Base-by-base conservation (phyloP, 1,140 invertebrate genomes). In the Drosophila sechellia region DNA sequence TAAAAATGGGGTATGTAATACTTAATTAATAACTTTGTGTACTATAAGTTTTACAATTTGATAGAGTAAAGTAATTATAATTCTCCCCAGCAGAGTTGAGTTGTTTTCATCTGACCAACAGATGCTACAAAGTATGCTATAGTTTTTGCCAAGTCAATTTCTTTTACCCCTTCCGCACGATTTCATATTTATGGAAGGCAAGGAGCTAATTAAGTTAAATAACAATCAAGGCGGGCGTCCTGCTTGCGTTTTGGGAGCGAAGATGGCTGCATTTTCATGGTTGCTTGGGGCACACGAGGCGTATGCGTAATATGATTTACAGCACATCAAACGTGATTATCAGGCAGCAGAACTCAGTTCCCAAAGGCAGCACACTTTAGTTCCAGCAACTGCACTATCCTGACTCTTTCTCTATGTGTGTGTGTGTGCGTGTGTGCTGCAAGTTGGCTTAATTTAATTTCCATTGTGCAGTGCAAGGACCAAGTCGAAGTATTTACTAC, bases 271-370 rank as follows among this genome's bases (percentile, higher is more conserved):
- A 68, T 87, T 87, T 81, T 83, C 66, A 83, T 65, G 56, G 53
- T 35, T 27, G 66, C 66, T 66, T 72, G n/a, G n/a, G 46, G 63
- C 49, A 49, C 49, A 83, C 63, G 46, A 61, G 54, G 84, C 84
- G 84, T 89, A 89, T 84, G 79, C 73, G 77, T 89, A 89, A 89
- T 89, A 74, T 89, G 79, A 89, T 89, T 89, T 89, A 80, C 77
- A 79, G 77, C 72, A 71, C 57, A 83, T 83, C 63, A 72, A 87
- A 75, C 89, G 63, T 80, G 77, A 89, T 89, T 89, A 87, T 79
- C 40, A 72, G 61, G 56, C 15, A 59, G 31, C 45, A 25, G 20
- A 17, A 22, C 22, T 43, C 55, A 34, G 61, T 68, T 40, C 42
- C 42, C 25, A 13, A 66, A 31, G 65, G 61, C 65, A 37, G 64